Base-by-base conservation (phyloP, 2,113 vertebrate species). In the Gymnogyps californianus region DNA sequence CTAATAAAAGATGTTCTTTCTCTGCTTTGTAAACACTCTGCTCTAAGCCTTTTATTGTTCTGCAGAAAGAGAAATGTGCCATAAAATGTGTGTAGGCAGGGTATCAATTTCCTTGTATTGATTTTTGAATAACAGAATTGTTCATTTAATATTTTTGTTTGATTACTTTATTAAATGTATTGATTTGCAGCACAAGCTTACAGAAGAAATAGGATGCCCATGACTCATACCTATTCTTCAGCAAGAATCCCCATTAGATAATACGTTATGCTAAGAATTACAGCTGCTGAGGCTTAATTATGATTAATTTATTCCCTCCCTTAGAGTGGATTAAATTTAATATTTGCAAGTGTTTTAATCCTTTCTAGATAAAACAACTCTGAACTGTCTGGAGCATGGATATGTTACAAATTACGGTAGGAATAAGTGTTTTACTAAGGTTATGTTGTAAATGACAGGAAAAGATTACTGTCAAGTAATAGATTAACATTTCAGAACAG, bases 271-370 rank as follows among this genome's bases (percentile, higher is more conserved):
- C 72, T 72, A 44, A 84, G 89, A 96, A 93, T 87, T 92, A 91
- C 94, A 76, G 93, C 88, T 81, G 88, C 95, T 62, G 76, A 34
- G 49, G 62, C 70, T 88, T 96, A 93, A 94, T 96, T 94, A 42
- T 67, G 82, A 95, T 95, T 87, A 95, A 95, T 95, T 96, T 91
- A 77, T 95, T 75, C 84, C 71, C 62, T 88, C 75, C 38, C 62
- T 77, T 36, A 6, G 67, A 90, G 87, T 83, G 82, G 91, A 96
- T 91, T 94, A 95, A 84, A 82, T 65, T 70, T 80, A 83, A 86
- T 93, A 91, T 91, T 95, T 75, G 78, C 62, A 18, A 96, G 89
- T 93, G 84, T 87, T 96, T 96, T 87, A 96, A 90, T 97, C 94
- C 82, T 64, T 88, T 70, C 11, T 69, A 46, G 82, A 94, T 91